Conservation (phyloP, 2,797 vertebrate genomes). For the Eulemur rubriventer region DNA sequence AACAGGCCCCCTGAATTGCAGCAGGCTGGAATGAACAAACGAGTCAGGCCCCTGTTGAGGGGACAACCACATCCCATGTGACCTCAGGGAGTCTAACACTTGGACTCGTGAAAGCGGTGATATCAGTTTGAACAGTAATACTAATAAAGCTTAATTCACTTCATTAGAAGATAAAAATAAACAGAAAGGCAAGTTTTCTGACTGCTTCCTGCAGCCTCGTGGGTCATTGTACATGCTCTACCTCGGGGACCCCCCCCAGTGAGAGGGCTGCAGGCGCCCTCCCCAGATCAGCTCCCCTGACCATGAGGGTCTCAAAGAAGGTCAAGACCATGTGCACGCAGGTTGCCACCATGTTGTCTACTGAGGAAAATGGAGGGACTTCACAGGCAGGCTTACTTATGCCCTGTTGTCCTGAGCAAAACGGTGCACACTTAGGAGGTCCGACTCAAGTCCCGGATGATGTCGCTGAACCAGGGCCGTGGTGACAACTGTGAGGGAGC, state of each 20-base stretch:
- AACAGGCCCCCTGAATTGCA: background rate
- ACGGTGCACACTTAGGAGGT: background rate
- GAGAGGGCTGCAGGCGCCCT: background rate
- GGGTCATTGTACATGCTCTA: rapidly evolving
- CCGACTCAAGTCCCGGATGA: background rate
- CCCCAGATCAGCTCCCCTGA: background rate
- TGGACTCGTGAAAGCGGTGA: background rate
- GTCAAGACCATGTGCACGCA: background rate
- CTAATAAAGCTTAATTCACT: background rate
- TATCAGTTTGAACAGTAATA: too few species aligned
- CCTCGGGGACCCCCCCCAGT: background rate
- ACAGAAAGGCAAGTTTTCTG: background rate
- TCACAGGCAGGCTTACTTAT: background rate
- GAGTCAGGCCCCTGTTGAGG: background rate
- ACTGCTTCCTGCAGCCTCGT: background rate
- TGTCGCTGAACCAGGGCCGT: background rate
- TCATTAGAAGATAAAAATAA: background rate
- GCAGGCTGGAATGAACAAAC: background rate
- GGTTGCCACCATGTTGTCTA: background rate
- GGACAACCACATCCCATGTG: rapidly evolving
- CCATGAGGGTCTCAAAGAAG: background rate
- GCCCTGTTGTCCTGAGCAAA: background rate
- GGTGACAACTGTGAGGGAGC: background rate
- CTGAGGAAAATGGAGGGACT: background rate
- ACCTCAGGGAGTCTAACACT: background rate